Conservation (phyloP, 2,888 invertebrate genomes). For the Argyresthia goedartella region DNA sequence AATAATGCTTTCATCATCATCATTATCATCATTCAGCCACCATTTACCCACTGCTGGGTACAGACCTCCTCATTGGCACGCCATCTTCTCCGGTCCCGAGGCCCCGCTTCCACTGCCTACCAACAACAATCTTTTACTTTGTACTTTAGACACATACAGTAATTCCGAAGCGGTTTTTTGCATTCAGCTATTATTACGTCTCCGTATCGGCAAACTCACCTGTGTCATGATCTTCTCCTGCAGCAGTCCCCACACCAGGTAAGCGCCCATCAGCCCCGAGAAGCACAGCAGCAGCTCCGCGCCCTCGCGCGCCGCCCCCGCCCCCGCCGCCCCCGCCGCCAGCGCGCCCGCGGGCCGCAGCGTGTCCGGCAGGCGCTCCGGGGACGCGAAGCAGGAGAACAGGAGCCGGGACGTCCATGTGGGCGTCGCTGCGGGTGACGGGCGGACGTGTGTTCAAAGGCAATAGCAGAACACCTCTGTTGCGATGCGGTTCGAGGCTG, state of each 20-base stretch:
- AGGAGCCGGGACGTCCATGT: constrained; percentile 31
- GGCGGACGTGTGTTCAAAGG: neutral
- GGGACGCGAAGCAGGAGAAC: constrained; percentile 41
- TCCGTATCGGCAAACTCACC: constrained; percentile 36
- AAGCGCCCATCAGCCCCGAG: constrained; percentile 89
- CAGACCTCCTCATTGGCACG: too few species aligned
- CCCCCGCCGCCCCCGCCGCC: constrained; percentile 20
- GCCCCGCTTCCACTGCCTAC: too few species aligned
- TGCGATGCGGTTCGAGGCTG: too few species aligned
- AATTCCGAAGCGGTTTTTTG: too few species aligned
- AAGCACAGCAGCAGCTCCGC: constrained; percentile 78
- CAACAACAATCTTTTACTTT: too few species aligned
- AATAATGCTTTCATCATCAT: too few species aligned
- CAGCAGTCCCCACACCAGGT: constrained; percentile 95
- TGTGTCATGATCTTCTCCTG: constrained; percentile 99
- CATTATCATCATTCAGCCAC: too few species aligned
- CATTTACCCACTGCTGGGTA: too few species aligned
- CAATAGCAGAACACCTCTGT: too few species aligned
- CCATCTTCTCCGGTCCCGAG: too few species aligned
- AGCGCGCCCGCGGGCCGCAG: constrained; percentile 19
- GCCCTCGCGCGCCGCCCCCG: constrained; percentile 25
- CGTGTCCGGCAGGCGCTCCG: constrained; percentile 42
- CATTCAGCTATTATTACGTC: too few species aligned
- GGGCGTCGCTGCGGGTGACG: constrained; percentile 23
- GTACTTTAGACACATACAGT: too few species aligned